Evolutionary conservation across 2,113 vertebrate genomes (phyloP).

Genomic region (Sebastes fasciatus): DNA sequence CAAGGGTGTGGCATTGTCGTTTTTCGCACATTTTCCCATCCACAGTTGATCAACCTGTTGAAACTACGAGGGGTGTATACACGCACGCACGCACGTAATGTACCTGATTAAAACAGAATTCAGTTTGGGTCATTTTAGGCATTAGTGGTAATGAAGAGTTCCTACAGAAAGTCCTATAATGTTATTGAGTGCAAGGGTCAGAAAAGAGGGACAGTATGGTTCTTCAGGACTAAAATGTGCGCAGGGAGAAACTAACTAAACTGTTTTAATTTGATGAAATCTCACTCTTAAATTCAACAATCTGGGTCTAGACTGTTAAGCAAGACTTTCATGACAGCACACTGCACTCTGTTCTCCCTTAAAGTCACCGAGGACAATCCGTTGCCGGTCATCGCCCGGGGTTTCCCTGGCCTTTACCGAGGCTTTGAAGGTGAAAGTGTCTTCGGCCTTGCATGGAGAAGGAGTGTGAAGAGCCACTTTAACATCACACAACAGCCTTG

Average conservation of each 20-base stretch:
- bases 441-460: constrained; percentile 1
- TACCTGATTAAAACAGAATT: not conserved
- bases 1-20: no score
- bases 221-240: not conserved
- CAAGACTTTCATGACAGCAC: not conserved
- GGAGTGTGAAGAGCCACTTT: constrained; percentile 14
- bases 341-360: not conserved
- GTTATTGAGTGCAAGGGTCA: not conserved
- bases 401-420: constrained; percentile 23
- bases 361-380: not conserved
- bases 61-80: no score
- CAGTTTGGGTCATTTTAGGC: not conserved
- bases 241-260: not conserved
- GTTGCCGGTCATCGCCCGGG: not conserved
- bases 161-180: not conserved
- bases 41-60: no score
- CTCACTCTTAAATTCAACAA: not conserved
- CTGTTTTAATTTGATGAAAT: not conserved
- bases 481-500: not conserved
- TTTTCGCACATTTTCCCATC: no score
- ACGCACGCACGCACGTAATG: not conserved
- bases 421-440: constrained; percentile 14
- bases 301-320: not conserved
- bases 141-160: not conserved
- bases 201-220: not conserved